Conservation (phyloP, 2,797 vertebrate genomes). For the Emydoidea blandingii region DNA sequence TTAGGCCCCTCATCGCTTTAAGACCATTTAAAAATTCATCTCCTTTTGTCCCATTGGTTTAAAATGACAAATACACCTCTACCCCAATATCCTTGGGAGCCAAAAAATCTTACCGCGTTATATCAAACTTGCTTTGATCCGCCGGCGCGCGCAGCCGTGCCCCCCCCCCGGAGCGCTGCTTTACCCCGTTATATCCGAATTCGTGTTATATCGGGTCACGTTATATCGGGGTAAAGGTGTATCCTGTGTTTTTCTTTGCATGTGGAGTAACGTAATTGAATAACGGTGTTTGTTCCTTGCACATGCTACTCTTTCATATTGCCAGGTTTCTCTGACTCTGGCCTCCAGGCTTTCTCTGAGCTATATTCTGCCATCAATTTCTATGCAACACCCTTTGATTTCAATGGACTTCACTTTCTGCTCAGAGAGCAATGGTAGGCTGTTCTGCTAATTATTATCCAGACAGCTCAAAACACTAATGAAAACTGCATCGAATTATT, state of each 20-base stretch:
- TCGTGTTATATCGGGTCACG: too few species aligned
- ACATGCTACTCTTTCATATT: background rate
- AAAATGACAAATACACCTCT: background rate
- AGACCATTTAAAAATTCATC: slow-evolving; percentile 10
- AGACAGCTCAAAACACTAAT: background rate
- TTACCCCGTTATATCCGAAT: too few species aligned
- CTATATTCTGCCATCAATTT: background rate
- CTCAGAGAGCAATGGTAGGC: background rate
- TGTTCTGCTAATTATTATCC: background rate
- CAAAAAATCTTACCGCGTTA: too few species aligned
- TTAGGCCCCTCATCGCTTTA: background rate
- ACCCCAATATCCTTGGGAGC: too few species aligned
- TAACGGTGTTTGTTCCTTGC: background rate
- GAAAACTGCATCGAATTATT: background rate
- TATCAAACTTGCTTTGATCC: too few species aligned
- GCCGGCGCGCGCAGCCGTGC: too few species aligned
- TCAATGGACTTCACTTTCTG: background rate
- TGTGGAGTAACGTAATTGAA: background rate
- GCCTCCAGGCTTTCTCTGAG: background rate
- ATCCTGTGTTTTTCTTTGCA: background rate
- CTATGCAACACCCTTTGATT: accelerated
- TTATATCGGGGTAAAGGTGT: too few species aligned
- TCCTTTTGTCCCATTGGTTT: background rate
- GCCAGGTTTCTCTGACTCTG: background rate
- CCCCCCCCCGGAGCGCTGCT: too few species aligned